Evolutionary conservation across 2,888 invertebrate species (phyloP).

Genomic region (Hydropsyche betteni): DNA sequence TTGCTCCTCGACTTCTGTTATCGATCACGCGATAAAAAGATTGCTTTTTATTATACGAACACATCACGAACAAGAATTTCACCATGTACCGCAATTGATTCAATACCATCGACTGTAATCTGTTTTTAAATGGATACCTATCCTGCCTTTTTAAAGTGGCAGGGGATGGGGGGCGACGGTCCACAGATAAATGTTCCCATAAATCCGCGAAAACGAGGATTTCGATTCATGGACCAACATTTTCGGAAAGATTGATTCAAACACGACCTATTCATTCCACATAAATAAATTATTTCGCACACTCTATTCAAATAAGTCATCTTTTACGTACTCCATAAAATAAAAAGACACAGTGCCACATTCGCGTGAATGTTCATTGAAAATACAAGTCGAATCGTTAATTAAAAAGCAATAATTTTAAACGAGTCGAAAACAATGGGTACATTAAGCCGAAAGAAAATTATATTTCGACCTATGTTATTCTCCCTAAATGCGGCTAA

Average conservation of each 20-base stretch:
- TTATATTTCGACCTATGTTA: too few relatives aligned
- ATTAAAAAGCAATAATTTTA: background rate
- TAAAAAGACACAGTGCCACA: too few relatives aligned
- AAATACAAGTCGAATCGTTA: background rate
- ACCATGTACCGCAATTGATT: constrained; percentile 13
- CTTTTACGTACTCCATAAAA: too few relatives aligned
- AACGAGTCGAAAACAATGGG: background rate
- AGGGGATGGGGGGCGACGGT: background rate
- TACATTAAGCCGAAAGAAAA: background rate
- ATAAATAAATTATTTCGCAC: background rate
- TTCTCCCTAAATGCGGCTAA: too few relatives aligned
- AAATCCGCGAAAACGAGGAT: constrained; percentile 14
- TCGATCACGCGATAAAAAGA: constrained; percentile 13
- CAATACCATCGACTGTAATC: constrained; percentile 23
- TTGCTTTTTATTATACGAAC: background rate
- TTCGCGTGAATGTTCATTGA: too few relatives aligned
- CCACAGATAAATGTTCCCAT: constrained; percentile 12
- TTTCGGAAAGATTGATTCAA: constrained; percentile 23
- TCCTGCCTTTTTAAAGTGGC: background rate
- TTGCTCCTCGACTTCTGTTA: background rate
- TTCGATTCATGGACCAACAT: background rate
- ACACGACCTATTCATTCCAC: constrained; percentile 1
- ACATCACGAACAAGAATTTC: background rate
- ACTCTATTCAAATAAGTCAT: background rate
- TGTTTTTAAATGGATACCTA: constrained; percentile 12